A percentile compares a stretch with the other conserved stretches of the same genome.
Evolutionary conservation across 1,140 invertebrate species (phyloP).

Genomic region (Drosophila rhopaloa): DNA sequence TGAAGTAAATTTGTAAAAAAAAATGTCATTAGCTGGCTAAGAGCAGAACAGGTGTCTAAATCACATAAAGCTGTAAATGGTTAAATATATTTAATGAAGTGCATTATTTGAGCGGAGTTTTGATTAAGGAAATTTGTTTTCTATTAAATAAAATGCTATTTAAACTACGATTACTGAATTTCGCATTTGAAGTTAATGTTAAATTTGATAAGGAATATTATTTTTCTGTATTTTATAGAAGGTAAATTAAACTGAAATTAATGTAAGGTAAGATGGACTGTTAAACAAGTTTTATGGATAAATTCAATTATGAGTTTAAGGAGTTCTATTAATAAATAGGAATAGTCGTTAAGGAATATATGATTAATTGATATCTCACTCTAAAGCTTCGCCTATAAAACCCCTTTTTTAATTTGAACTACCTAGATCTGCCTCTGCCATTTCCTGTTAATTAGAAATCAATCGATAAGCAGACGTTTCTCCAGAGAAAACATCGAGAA

Average conservation of each 20-base stretch:
- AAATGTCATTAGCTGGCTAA: conserved; percentile 32
- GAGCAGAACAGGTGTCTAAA: conserved; percentile 44
- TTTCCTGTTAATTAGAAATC: conserved; percentile 68
- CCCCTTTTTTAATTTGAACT: conserved; percentile 5
- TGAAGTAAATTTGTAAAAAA: conserved; percentile 22
- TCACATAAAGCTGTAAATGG: neutral
- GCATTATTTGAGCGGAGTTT: neutral
- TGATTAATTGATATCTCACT: no score
- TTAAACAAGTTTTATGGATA: neutral
- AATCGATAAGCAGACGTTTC: conserved; percentile 59
- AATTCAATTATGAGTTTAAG: neutral
- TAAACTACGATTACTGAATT: no score
- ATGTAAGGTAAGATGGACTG: no score
- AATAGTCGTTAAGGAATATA: neutral
- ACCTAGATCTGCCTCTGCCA: conserved; percentile 22
- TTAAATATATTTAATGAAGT: neutral
- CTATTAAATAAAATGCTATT: neutral
- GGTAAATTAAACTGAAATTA: no score
- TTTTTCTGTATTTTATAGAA: no score
- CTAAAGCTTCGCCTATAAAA: neutral
- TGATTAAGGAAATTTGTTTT: neutral
- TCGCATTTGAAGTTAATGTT: no score
- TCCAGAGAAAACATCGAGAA: conserved; percentile 43
- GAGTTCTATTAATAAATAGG: neutral
- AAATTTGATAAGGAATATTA: no score